A percentile compares a stretch with the other conserved stretches of the same genome.
Conservation (phyloP, 2,113 vertebrate genomes). For the Corythornis cristatus region DNA sequence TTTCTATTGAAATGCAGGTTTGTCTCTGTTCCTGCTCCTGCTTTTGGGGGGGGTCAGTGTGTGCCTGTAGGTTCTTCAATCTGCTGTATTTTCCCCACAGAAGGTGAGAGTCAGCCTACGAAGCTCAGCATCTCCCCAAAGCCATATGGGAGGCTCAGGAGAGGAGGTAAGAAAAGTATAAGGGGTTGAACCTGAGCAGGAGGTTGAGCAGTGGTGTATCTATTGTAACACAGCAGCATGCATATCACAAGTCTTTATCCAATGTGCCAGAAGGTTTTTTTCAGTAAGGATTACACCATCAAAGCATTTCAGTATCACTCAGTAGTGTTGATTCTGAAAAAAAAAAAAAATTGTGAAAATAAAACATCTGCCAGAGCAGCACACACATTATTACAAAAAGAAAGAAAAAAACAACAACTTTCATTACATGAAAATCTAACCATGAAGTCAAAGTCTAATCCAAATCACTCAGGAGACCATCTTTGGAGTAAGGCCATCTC, state of each 20-base stretch:
- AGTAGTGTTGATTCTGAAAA: conserved; percentile 44
- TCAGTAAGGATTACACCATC: conserved; percentile 22
- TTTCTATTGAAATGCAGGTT: conserved; percentile 8
- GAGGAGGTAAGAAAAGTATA: not conserved
- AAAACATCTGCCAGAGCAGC: conserved; percentile 66
- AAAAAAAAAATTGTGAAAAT: conserved; percentile 44
- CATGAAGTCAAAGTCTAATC: conserved; percentile 46
- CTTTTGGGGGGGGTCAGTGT: not conserved
- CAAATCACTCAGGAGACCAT: conserved; percentile 55
- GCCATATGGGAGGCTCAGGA: not conserved
- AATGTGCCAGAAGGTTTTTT: conserved; percentile 36
- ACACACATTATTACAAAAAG: conserved; percentile 53
- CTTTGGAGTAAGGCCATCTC: conserved; percentile 53
- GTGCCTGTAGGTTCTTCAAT: not conserved
- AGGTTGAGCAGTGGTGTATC: conserved; percentile 40
- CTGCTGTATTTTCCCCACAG: conserved; percentile 15
- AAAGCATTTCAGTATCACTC: conserved; percentile 52
- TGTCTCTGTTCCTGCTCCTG: not conserved
- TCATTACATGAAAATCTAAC: conserved; percentile 55
- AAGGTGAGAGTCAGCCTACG: conserved; percentile 15
- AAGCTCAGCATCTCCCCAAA: conserved; percentile 34
- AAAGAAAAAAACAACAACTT: conserved; percentile 27
- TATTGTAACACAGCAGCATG: conserved; percentile 6
- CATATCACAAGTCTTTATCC: conserved; percentile 56
- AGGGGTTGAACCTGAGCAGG: conserved; percentile 18